Conservation (phyloP, 2,797 vertebrate genomes). For the Anniella stebbinsi region DNA sequence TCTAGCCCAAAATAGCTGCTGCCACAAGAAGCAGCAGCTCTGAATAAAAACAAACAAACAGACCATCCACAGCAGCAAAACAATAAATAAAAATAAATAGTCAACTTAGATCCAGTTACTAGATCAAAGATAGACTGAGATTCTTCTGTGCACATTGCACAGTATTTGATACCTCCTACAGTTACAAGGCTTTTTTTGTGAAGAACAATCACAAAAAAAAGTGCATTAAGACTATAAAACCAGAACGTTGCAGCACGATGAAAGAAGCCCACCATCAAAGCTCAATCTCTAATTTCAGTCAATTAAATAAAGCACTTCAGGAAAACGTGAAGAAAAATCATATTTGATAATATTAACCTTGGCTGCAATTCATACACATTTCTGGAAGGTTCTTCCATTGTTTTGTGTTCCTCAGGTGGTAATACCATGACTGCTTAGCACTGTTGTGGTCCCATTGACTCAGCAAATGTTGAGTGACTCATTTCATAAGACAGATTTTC, state of each 20-base stretch:
- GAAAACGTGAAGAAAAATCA: too few relatives aligned
- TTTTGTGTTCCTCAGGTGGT: constrained; percentile 7
- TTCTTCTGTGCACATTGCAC: neutral
- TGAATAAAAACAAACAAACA: constrained; percentile 28
- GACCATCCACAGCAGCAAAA: neutral
- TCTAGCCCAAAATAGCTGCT: neutral
- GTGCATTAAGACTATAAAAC: constrained; percentile 37
- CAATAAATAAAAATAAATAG: neutral
- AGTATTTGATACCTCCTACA: constrained; percentile 21
- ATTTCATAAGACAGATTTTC: constrained; percentile 31
- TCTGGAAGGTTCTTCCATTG: neutral
- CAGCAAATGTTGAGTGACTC: constrained; percentile 21
- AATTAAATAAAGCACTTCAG: constrained; percentile 14
- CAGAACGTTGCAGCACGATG: neutral
- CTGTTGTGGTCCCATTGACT: neutral
- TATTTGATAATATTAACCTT: constrained; percentile 20
- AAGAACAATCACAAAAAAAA: neutral
- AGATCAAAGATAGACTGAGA: constrained; percentile 5
- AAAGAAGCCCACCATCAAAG: neutral
- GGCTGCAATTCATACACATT: constrained; percentile 6
- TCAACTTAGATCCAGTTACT: neutral
- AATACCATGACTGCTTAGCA: neutral
- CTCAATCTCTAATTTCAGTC: neutral
- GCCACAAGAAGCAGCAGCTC: constrained; percentile 28
- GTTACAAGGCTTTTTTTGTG: constrained; percentile 17